Conservation (phyloP, 2,888 invertebrate genomes). For the Diaprepes abbreviatus region DNA sequence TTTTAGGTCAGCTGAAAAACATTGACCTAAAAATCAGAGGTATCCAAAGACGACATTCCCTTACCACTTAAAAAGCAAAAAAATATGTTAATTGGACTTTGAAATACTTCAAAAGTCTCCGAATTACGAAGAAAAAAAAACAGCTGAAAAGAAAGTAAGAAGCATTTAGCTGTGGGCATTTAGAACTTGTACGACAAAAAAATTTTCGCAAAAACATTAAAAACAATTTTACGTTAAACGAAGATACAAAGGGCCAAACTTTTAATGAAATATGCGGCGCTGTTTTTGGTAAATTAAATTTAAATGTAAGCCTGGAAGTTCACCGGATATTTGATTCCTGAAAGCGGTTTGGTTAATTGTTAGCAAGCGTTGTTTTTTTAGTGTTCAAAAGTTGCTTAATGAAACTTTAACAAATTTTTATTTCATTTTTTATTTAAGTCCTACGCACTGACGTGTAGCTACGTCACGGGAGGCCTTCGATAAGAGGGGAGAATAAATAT, state of each 20-base stretch:
- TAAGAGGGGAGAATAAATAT: too few species aligned
- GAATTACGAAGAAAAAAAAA: not conserved
- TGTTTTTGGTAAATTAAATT: slow-evolving; percentile 1
- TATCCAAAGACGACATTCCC: not conserved
- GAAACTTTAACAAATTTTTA: too few species aligned
- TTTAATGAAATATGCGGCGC: not conserved
- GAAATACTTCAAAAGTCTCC: not conserved
- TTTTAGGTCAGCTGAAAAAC: too few species aligned
- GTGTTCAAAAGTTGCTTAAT: too few species aligned
- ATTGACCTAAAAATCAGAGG: not conserved
- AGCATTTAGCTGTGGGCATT: not conserved
- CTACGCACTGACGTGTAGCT: too few species aligned
- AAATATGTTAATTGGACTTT: slow-evolving; percentile 9
- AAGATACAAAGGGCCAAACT: not conserved
- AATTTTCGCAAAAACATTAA: not conserved
- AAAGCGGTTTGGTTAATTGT: not conserved
- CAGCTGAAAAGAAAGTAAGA: not conserved
- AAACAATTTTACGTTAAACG: slow-evolving; percentile 1
- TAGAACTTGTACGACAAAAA: slow-evolving; percentile 4
- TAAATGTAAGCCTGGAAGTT: not conserved
- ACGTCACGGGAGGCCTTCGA: too few species aligned
- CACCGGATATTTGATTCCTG: not conserved
- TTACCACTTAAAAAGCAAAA: not conserved
- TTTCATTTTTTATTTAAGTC: too few species aligned
- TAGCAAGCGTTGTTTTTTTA: too few species aligned